Conservation (phyloP, 2,113 vertebrate genomes). For the Leucoraja erinaceus region DNA sequence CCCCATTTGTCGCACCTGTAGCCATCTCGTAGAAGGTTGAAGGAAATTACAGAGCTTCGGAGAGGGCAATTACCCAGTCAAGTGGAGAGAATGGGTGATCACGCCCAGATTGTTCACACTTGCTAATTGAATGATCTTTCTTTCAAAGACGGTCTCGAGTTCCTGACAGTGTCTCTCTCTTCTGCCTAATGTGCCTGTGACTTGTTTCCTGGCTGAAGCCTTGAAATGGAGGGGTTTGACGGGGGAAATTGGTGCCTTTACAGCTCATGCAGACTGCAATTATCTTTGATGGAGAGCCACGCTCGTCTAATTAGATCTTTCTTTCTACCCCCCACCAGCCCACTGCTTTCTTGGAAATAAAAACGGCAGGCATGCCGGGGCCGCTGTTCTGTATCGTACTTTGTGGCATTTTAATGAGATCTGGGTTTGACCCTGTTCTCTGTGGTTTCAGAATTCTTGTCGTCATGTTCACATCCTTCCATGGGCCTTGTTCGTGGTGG, state of each 20-base stretch:
- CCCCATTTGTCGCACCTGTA: conserved; percentile 25
- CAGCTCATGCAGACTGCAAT: conserved; percentile 38
- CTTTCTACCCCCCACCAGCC: not conserved
- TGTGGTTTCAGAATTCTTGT: not conserved
- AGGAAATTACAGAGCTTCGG: conserved; percentile 29
- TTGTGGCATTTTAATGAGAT: not conserved
- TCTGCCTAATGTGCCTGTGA: conserved; percentile 44
- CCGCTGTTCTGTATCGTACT: not conserved
- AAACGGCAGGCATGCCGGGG: not conserved
- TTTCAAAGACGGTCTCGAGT: conserved; percentile 41
- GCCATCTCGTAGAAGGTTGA: not conserved
- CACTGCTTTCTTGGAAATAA: not conserved
- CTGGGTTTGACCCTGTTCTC: not conserved
- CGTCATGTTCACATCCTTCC: not conserved
- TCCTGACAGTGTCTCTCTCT: conserved; percentile 42
- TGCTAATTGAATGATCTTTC: conserved; percentile 47
- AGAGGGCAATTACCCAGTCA: conserved; percentile 43
- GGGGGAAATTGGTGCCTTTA: conserved; percentile 41
- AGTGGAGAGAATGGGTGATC: conserved; percentile 42
- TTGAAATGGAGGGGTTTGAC: conserved; percentile 40
- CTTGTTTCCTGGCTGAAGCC: conserved; percentile 42
- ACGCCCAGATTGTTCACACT: conserved; percentile 44
- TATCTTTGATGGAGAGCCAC: conserved; percentile 35
- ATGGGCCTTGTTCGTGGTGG: too few relatives aligned
- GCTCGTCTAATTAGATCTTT: conserved; percentile 38